A percentile compares a stretch with the other conserved stretches of the same genome.
Conservation (phyloP, 2,113 vertebrate species). For the Gila orcuttii region DNA sequence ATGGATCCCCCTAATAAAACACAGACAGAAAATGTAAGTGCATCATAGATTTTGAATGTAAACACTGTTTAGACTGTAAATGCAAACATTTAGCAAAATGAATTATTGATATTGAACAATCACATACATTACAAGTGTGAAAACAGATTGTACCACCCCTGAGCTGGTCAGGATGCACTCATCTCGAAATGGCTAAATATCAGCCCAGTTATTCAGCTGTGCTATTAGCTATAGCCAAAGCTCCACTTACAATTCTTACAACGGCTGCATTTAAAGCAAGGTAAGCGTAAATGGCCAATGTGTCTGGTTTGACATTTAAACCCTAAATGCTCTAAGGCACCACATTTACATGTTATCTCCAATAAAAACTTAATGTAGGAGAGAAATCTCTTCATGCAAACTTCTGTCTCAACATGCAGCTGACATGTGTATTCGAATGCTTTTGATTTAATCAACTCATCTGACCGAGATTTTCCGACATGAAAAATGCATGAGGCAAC, state of each 20-base stretch:
- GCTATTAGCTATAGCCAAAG: background rate
- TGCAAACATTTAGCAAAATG: background rate
- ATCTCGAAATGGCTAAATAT: background rate
- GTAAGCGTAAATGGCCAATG: background rate
- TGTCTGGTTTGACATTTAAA: background rate
- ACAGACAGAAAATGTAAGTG: background rate
- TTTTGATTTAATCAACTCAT: background rate
- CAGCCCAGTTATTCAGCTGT: background rate
- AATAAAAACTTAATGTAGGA: background rate
- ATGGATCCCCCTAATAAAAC: conserved; percentile 69
- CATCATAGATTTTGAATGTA: background rate
- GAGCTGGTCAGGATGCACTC: background rate
- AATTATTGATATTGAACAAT: background rate
- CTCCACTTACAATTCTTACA: conserved; percentile 4
- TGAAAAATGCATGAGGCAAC: conserved; percentile 64
- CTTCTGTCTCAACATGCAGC: background rate
- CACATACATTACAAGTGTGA: background rate
- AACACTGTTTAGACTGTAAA: background rate
- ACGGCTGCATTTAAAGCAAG: conserved; percentile 21
- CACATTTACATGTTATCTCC: conserved; percentile 28
- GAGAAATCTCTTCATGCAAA: background rate
- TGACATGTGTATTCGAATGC: background rate
- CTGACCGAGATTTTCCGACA: conserved; percentile 61
- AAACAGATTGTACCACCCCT: background rate
- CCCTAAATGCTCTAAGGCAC: background rate